Evolutionary conservation across 1,140 invertebrate genomes (phyloP).

Genomic region (Myzus persicae): DNA sequence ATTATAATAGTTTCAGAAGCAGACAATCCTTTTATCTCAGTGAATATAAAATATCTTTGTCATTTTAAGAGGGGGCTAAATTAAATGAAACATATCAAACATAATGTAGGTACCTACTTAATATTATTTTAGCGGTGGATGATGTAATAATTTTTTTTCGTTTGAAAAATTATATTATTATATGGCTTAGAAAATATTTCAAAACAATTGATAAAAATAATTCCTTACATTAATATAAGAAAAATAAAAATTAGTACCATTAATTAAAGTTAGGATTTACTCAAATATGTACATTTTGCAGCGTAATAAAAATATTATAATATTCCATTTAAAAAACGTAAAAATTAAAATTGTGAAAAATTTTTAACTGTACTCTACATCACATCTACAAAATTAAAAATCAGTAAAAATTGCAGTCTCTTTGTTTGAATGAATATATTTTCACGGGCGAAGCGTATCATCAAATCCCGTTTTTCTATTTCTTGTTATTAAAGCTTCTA

Average conservation of each 20-base stretch:
- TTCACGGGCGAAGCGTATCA: no score
- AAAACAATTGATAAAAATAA: background rate
- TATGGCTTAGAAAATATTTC: background rate
- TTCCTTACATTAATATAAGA: background rate
- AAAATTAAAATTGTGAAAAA: no score
- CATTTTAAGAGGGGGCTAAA: background rate
- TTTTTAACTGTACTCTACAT: no score
- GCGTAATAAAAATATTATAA: no score
- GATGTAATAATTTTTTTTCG: background rate
- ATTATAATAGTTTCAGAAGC: slow-evolving; percentile 2
- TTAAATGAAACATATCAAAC: slow-evolving; percentile 3
- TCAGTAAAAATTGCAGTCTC: no score
- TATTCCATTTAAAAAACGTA: no score
- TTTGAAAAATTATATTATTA: background rate
- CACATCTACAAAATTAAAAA: no score
- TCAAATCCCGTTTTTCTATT: background rate
- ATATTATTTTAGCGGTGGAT: background rate
- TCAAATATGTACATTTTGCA: no score
- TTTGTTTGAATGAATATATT: no score
- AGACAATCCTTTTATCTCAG: background rate
- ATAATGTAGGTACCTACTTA: background rate
- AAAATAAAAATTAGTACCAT: background rate
- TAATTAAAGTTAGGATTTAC: background rate
- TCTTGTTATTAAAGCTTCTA: background rate
- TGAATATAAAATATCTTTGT: background rate